A percentile compares a stretch with the other conserved stretches of the same genome.
These are phyloP conservation scores for Lagocephalus sceleratus DNA, from an alignment of 2,797 vertebrate species.

Conservation along the genomic window DNA sequence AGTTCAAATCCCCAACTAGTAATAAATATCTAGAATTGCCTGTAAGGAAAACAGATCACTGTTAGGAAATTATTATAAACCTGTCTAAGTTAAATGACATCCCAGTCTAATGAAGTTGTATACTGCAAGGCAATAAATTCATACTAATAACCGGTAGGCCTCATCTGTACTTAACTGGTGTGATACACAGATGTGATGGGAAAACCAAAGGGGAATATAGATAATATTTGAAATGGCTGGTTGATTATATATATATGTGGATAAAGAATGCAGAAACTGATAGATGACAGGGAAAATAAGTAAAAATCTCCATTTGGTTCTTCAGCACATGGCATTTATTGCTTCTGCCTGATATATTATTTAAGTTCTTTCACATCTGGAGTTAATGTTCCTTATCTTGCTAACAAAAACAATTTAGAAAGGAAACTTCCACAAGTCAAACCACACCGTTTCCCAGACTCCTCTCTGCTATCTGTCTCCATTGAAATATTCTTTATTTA, in stretches of 20 bases:
- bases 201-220: slow-evolving; percentile 50
- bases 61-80: slow-evolving; percentile 29
- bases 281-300: slow-evolving; percentile 54
- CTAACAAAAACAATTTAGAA: slow-evolving; percentile 86
- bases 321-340: slow-evolving; percentile 74
- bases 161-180: slow-evolving; percentile 62
- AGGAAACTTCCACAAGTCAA: slow-evolving; percentile 85
- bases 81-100: slow-evolving; percentile 42
- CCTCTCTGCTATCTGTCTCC: slow-evolving; percentile 80
- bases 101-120: slow-evolving; percentile 51
- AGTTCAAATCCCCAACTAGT: slow-evolving; percentile 6
- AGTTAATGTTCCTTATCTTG: slow-evolving; percentile 83
- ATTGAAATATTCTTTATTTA: slow-evolving; percentile 82
- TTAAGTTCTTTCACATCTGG: slow-evolving; percentile 82
- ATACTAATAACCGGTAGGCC: slow-evolving; percentile 52
- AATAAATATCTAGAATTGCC: slow-evolving; percentile 16
- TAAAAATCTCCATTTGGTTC: slow-evolving; percentile 69
- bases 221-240: slow-evolving; percentile 63
- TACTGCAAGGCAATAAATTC: slow-evolving; percentile 57
- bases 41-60: slow-evolving; percentile 20
- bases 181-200: slow-evolving; percentile 53
- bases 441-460: slow-evolving; percentile 79
- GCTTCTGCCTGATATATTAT: slow-evolving; percentile 73
- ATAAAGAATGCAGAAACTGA: slow-evolving; percentile 53
- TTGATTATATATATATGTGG: slow-evolving; percentile 42